A percentile compares a stretch with the other conserved stretches of the same genome.
phyloP scores from a whole-genome alignment of 1,140 invertebrate genomes.

The Brachionus koreanus region DNA sequence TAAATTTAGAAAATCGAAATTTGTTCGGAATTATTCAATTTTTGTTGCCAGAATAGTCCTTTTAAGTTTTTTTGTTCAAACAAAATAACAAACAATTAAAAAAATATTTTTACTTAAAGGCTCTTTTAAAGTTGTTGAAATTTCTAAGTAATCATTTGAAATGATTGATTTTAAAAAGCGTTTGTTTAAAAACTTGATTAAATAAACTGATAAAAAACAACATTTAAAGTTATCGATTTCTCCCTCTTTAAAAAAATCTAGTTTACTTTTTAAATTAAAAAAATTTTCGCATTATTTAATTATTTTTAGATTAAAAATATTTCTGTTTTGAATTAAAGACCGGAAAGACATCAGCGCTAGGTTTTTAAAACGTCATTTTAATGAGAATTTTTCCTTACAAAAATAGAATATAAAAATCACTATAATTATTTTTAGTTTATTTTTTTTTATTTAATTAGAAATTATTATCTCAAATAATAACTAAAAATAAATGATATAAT shows the following conservation, averaged over 20 bases:
- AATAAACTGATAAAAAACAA: background rate
- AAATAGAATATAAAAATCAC: background rate
- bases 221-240: background rate
- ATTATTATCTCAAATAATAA: too few relatives aligned
- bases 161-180: background rate
- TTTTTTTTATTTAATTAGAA: too few relatives aligned
- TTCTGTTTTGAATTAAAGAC: background rate
- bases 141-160: background rate
- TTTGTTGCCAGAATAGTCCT: too few relatives aligned
- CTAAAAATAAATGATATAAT: too few relatives aligned
- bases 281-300: background rate
- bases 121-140: background rate
- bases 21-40: background rate
- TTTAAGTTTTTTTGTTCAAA: background rate
- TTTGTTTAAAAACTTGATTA: background rate
- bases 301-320: background rate
- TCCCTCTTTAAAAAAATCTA: background rate
- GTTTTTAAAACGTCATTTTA: background rate
- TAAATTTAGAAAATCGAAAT: background rate
- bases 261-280: background rate
- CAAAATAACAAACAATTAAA: background rate
- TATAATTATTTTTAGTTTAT: too few relatives aligned
- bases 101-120: background rate
- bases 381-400: background rate
- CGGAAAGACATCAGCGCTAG: background rate